Base-by-base conservation (phyloP, 2,797 vertebrate genomes). In the Tadarida brasiliensis region DNA sequence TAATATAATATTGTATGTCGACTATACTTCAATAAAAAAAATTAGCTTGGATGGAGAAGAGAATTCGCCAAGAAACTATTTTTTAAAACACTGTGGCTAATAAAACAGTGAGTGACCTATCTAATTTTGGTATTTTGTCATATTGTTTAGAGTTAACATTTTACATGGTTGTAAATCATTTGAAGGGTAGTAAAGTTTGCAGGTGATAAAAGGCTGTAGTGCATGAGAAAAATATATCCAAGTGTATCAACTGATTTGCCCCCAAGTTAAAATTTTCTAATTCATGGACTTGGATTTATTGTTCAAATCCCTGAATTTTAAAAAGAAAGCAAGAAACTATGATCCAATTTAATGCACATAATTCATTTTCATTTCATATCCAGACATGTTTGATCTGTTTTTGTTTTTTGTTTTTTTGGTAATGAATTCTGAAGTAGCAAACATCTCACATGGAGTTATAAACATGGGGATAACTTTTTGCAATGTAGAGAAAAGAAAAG, bases 121-220 rank as follows among this genome's bases (percentile, higher is more conserved):
- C 56, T 71, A 95, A 82, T 56, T 87, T 71, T 93, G 33, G 1
- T 51, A n/a, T 78, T 96, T 85, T 78, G 49, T 67, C 49, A 44
- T 59, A 65, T 86, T 77, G 19, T 68, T 77, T 56, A 24, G 30
- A 65, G 39, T 12, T 90, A 57, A 90, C 2, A 22, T 90, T 94
- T 87, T 82, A 57, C 19, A 8, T 30, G 1, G 39, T 7, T 78
- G 3, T 95, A 65, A 90, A 61, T 83, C 28, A 93, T 67, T 78
- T 61, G 71, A 71, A 57, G 1, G 12, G 22, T 28, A 78, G 22
- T 28, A 76, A 70, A 47, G 2, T 73, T 35, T 85, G 15, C n/a
- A 67, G 12, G 59, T 87, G 33, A 74, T 20, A 49, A 65, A 33
- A 81, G 15, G 20, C 5, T 61, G 3, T 2, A 30, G 22, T 78